Base-by-base conservation (phyloP, 1,140 invertebrate species). In the Lineus longissimus region DNA sequence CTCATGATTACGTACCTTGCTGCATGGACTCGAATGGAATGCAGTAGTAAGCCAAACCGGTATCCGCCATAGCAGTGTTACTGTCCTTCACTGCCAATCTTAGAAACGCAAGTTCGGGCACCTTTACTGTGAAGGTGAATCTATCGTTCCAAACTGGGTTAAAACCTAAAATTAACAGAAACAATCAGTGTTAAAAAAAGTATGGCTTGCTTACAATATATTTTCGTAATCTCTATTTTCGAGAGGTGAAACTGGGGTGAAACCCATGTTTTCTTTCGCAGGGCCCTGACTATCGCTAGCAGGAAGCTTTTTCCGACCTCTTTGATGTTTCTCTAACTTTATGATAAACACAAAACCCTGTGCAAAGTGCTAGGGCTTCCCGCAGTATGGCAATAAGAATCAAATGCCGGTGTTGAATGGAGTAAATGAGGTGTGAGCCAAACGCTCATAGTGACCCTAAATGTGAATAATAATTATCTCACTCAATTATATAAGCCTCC, bases 141-240 rank as follows among this genome's bases (percentile, higher is more conserved):
- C 4, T 27, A 4, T 51, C 47, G 25, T 51, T 51, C 47, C 47
- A 51, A n/a, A 51, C 25, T 19, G 47, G 47, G 25, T 51, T 51
- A 27, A 51, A 51, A 4, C 47, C 47, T 51, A n/a, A 27, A 51
- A 51, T 36, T n/a, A n/a, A n/a, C n/a, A n/a, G n/a, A 43, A 41
- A 60, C 29, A 60, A 6, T 2, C 2, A 51, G 1, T 23, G 7
- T 36, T 1, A 55, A 0, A 43, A 56, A 0, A 36, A 25, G 43
- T 59, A 17, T 56, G 62, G 68, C 68, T 83, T 86, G 86, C 75
- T 87, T 87, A 43, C 40, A 13, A 43, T 43, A 11, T 11, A 43
- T 43, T 13, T 13, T 11, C 11, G 11, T 13, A 11, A 43, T 43
- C 11, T 43, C 40, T 19, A 19, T 43, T 11, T 43, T 43, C 11